Percentiles rank a stretch among this genome's conserved stretches.
Evolutionary conservation across 2,888 invertebrate species (phyloP).

Genomic region (Embidobia sp.): DNA sequence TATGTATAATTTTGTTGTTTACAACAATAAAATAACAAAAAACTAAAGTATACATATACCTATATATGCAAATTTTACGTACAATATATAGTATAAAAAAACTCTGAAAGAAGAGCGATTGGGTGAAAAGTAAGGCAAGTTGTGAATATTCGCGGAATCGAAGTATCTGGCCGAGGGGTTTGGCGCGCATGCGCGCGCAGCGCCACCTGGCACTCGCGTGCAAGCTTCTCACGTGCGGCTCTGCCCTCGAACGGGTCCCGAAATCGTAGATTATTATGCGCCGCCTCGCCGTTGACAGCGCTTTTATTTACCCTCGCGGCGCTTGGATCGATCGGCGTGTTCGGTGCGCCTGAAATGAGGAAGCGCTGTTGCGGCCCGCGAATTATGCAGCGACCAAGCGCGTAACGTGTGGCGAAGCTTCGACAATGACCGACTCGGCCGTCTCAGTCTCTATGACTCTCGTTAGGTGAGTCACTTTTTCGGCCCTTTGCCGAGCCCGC

Average conservation of each 20-base stretch:
- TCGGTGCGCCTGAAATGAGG: constrained; percentile 65
- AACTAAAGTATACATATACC: no score
- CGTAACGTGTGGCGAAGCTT: constrained; percentile 55
- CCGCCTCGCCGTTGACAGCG: constrained; percentile 41
- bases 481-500: background rate
- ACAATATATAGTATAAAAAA: no score
- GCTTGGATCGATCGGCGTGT: constrained; percentile 53
- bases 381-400: constrained; percentile 73
- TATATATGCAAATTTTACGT: no score
- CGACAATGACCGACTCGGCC: constrained; percentile 78
- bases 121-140: no score
- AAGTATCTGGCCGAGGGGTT: no score
- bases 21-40: no score
- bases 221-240: constrained; percentile 29
- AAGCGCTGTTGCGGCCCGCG: constrained; percentile 73
- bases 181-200: background rate
- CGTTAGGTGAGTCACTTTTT: constrained; percentile 74
- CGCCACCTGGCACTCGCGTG: background rate
- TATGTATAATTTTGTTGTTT: no score
- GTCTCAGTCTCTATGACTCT: constrained; percentile 74
- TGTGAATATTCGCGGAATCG: no score
- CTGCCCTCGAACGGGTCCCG: constrained; percentile 9
- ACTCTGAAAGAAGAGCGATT: no score
- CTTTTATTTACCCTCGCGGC: constrained; percentile 44
- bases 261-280: constrained; percentile 30